A percentile compares a stretch with the other conserved stretches of the same genome.
These are phyloP conservation scores for Pteronotus mesoamericanus DNA, from an alignment of 2,797 vertebrate species.

Conservation along the genomic window DNA sequence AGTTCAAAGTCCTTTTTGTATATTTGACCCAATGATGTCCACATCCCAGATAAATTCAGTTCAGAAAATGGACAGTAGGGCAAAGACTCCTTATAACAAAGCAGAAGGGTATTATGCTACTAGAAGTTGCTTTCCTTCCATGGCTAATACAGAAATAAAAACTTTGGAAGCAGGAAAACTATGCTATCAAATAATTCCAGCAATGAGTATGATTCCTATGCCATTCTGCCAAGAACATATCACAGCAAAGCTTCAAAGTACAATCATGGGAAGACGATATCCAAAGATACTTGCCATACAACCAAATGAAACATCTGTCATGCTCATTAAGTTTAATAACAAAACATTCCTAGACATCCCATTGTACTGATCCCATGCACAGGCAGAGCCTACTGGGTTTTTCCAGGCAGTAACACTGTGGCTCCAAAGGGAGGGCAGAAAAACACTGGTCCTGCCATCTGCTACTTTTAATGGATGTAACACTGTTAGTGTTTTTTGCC, in stretches of 20 bases:
- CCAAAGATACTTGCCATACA: constrained; percentile 96
- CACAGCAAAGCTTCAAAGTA: constrained; percentile 92
- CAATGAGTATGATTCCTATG: constrained; percentile 90
- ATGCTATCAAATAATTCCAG: constrained; percentile 94
- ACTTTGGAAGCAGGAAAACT: constrained; percentile 97
- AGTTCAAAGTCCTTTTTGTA: not conserved
- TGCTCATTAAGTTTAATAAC: constrained; percentile 97
- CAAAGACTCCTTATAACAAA: not conserved
- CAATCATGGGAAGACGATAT: constrained; percentile 97
- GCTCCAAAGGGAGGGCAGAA: constrained; percentile 96
- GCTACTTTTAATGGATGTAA: constrained; percentile 86
- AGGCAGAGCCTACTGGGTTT: constrained; percentile 96
- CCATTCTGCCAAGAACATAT: constrained; percentile 92
- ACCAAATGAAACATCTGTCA: constrained; percentile 96
- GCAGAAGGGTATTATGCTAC: not conserved
- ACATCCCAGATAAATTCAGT: not conserved
- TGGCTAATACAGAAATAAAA: constrained; percentile 94
- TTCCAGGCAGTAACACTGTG: constrained; percentile 93
- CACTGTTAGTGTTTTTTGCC: not conserved
- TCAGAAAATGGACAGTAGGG: not conserved
- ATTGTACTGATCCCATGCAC: constrained; percentile 92
- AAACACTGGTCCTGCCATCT: constrained; percentile 96
- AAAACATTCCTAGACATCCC: constrained; percentile 95
- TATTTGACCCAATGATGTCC: not conserved
- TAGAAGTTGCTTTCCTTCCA: not conserved